Base-by-base conservation (phyloP, 2,113 vertebrate genomes). In the Tachycineta bicolor region DNA sequence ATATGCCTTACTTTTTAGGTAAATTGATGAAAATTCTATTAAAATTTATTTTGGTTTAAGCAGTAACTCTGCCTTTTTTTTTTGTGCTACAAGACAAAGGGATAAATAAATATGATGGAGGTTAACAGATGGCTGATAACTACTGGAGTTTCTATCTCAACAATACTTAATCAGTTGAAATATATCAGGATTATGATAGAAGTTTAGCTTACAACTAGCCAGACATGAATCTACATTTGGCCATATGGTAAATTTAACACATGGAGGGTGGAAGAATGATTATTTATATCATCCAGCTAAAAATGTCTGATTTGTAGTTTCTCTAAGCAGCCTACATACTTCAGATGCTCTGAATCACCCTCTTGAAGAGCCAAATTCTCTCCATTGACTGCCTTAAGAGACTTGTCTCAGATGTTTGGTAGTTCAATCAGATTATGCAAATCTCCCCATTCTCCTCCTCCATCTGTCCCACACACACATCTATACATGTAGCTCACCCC, bases 331-430 rank as follows among this genome's bases (percentile, higher is more conserved):
- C 46, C 39, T 52, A 37, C 47, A 44, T 14, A 58, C 63, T 50
- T 83, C 75, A 94, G 62, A 55, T 88, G 41, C 49, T 93, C 80
- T 91, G 89, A 93, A 89, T 84, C 80, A 93, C 43, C 34, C 23
- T 43, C 18, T 28, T 11, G 1, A 81, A 89, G 43, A 81, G 89
- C 16, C 55, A 89, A 1, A 69, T 50, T 67, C 53, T 65, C 29
- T 73, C 46, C 29, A 87, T 26, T 94, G 89, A 92, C 46, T 89
- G 9, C 33, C 80, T 70, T 55, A 50, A 26, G 68, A 93, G 37
- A 31, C 68, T 67, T 89, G 39, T 29, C 69, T 96, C 64, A 89
- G 60, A 77, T 46, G 19, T 53, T 89, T 59, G 7, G 50, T 70
- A 22, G n/a, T 34, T 89, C 50, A 69, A 12, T 43, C 52, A 95